Evolutionary conservation across 2,113 vertebrate species (phyloP).

Genomic region (Chlamydotis undulata): DNA sequence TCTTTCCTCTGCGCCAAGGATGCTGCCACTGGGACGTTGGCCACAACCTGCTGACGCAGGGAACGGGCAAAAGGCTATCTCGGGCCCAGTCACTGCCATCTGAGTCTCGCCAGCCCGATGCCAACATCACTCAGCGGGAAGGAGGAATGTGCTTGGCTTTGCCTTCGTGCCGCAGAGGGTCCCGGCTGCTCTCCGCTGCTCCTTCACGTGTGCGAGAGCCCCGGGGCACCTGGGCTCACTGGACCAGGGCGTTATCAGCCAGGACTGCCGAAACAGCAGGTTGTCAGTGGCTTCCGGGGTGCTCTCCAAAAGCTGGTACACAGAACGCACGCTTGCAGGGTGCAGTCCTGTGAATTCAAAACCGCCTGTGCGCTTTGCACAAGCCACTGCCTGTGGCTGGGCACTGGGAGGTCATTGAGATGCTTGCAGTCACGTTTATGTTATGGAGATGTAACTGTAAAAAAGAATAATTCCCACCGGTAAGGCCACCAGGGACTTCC

Average conservation of each 20-base stretch:
- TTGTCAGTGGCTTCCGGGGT: neutral
- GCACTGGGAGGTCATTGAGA: neutral
- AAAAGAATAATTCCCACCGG: neutral
- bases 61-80: neutral
- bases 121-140: neutral
- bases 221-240: accelerated
- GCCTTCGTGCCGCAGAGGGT: neutral
- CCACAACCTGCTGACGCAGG: neutral
- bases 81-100: neutral
- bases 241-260: neutral
- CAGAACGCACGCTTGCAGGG: neutral
- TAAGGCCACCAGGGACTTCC: neutral
- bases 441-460: neutral
- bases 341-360: neutral
- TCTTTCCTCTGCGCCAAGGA: neutral
- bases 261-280: too few relatives aligned
- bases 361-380: neutral
- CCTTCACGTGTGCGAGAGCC: neutral
- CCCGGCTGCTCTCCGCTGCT: neutral
- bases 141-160: accelerated
- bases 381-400: neutral
- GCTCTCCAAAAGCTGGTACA: neutral
- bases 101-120: neutral
- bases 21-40: neutral
- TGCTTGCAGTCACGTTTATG: neutral